phyloP scores from a whole-genome alignment of 23 tunicate genomes.

The Pegea sp. region DNA sequence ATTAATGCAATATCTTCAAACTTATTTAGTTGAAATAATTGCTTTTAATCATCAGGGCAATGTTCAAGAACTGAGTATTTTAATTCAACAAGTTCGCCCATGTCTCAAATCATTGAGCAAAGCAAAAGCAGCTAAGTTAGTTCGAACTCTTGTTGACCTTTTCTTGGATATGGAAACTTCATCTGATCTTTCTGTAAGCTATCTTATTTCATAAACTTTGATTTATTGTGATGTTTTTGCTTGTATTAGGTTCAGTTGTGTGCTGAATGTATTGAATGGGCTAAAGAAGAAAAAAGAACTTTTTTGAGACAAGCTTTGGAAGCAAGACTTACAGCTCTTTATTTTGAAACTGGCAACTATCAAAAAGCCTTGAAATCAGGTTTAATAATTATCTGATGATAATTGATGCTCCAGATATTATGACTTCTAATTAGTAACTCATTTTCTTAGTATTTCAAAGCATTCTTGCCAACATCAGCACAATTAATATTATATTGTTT shows the following conservation, averaged over 20 bases:
- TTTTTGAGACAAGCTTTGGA: slow-evolving; percentile 93
- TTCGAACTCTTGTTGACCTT: slow-evolving; percentile 93
- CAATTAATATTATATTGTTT: no score
- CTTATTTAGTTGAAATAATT: no score
- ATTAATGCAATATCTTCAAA: no score
- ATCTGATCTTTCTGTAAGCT: slow-evolving; percentile 58
- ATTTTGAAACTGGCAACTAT: slow-evolving; percentile 80
- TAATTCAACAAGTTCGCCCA: slow-evolving; percentile 88
- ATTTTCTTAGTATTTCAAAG: no score
- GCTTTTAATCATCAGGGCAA: no score
- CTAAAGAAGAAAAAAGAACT: slow-evolving; percentile 94
- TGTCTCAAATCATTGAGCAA: slow-evolving; percentile 83
- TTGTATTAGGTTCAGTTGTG: slow-evolving; percentile 87
- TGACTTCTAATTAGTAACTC: no score
- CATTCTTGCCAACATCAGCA: no score
- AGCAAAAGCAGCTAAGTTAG: slow-evolving; percentile 96
- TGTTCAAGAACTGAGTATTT: no score
- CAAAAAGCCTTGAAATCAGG: slow-evolving; percentile 83
- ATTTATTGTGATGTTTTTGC: no score
- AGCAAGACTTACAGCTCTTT: slow-evolving; percentile 91
- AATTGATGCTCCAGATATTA: no score
- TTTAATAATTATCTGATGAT: no score
- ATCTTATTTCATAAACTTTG: no score
- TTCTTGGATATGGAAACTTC: slow-evolving; percentile 95
- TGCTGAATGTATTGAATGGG: slow-evolving; percentile 97